Evolutionary conservation across 2,113 vertebrate genomes (phyloP).

Genomic region (Mola mola): DNA sequence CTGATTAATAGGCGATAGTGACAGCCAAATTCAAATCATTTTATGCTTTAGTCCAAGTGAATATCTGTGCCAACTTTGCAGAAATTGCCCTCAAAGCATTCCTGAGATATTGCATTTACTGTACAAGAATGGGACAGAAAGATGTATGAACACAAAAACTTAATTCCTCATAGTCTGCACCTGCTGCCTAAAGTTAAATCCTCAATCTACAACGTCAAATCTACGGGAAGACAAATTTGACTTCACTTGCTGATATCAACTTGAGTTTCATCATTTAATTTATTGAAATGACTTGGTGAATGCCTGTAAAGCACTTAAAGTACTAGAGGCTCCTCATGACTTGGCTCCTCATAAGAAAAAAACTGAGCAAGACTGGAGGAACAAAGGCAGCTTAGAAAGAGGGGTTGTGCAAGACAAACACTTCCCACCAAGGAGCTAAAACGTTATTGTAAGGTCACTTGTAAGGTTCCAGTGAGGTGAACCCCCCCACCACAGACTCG

Average conservation of each 20-base stretch:
- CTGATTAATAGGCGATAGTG: neutral
- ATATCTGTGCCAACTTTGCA: too few species aligned
- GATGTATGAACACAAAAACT: too few species aligned
- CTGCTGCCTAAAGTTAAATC: too few species aligned
- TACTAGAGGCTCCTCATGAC: conserved; percentile 9
- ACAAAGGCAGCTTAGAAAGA: conserved; percentile 44
- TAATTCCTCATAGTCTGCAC: too few species aligned
- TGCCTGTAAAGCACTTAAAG: conserved; percentile 66
- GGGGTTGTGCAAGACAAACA: conserved; percentile 73
- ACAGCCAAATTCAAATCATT: neutral
- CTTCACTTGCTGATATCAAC: too few species aligned
- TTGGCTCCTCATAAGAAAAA: conserved; percentile 55
- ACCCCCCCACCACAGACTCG: conserved; percentile 44
- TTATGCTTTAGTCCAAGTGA: neutral
- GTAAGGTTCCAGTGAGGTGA: conserved; percentile 59
- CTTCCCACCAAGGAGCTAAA: conserved; percentile 68
- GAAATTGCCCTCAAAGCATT: too few species aligned
- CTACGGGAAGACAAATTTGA: too few species aligned
- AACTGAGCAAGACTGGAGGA: conserved; percentile 37
- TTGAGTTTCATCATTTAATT: too few species aligned
- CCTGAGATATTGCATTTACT: too few species aligned
- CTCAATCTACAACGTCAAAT: too few species aligned
- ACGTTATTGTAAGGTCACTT: conserved; percentile 76
- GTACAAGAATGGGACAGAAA: too few species aligned
- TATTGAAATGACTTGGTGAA: conserved; percentile 71